Evolutionary conservation across 2,113 vertebrate species (phyloP), one percentile per base, ranked within the genome.

Genomic region (Coreoperca whiteheadi): DNA sequence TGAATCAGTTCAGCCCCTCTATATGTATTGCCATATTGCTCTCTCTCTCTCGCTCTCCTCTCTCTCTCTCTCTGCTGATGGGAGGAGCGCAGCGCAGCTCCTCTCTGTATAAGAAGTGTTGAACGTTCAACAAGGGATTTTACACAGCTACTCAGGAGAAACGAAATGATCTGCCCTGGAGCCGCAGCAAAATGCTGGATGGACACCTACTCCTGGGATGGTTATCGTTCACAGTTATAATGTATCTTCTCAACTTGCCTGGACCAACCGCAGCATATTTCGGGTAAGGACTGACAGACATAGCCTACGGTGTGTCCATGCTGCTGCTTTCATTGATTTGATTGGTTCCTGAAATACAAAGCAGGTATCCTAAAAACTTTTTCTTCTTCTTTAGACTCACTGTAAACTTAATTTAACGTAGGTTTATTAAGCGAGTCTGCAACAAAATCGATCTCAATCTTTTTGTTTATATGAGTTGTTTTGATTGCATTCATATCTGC

Each of bases 121-220:
- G 82, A 91, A 77, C 94, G 88, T 93, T 86, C 94, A 85, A 91
- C 89, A 88, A 90, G 93, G 85, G 92, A 93, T 92, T 95, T 91
- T 92, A 91, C 94, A 94, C 96, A 95, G 95, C 94, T 94, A 95
- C 95, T 94, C 94, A 96, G 95, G 93, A 96, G 95, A 94, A 97
- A 95, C 97, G 96, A 95, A 95, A 97, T 97, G 97, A 96, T 96
- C 96, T 96, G 96, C 96, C 94, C 95, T 95, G 94, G 96, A 95
- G 96, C 95, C 94, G 96, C 95, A 96, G 96, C 97, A 97, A 97
- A 95, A 97, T 97, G 97, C 97, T 97, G 97, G 97, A 97, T 97
- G 97, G 96, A 97, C 96, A 96, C 95, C 95, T 95, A 94, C 95
- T 95, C 94, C 95, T 96, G 96, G 96, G 96, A 96, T 96, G 96